Percentiles rank a stretch among this genome's conserved stretches.
Evolutionary conservation across 2,797 vertebrate genomes (phyloP).

Genomic region (Mormyrus proboscirostris): DNA sequence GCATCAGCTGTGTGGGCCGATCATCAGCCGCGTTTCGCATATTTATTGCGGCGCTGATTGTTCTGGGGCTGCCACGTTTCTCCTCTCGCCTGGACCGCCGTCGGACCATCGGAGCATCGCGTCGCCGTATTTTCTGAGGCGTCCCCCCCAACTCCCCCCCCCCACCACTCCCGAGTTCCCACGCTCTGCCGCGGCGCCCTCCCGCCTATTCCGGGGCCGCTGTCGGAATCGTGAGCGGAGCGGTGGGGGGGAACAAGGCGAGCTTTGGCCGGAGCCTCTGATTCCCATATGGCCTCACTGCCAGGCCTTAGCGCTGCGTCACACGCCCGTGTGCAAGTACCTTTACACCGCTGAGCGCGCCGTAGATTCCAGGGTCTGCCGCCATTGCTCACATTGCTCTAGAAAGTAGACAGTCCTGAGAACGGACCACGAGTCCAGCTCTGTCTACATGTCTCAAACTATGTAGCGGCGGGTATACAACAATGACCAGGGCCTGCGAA

Average conservation of each 20-base stretch:
- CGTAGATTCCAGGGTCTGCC: neutral
- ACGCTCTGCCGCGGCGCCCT: neutral
- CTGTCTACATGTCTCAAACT: neutral
- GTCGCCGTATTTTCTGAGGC: neutral
- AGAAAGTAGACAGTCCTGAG: neutral
- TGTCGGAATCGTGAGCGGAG: slow-evolving; percentile 15
- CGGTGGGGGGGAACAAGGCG: slow-evolving; percentile 22
- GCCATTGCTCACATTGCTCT: neutral
- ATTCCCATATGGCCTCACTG: neutral
- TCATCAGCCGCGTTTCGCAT: slow-evolving; percentile 57
- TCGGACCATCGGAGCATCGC: neutral
- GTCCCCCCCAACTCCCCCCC: neutral
- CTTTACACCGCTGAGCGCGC: neutral
- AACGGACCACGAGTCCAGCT: neutral
- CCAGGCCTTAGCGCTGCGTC: neutral
- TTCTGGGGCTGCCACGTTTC: slow-evolving; percentile 15
- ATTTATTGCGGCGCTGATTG: slow-evolving; percentile 56
- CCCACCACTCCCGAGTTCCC: neutral
- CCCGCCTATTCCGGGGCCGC: slow-evolving; percentile 18
- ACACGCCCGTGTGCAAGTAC: neutral
- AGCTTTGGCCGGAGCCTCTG: slow-evolving; percentile 1
- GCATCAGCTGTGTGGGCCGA: slow-evolving; percentile 55
- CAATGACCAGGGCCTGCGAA: neutral
- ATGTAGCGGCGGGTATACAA: neutral
- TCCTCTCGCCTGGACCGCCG: neutral